Base-by-base conservation (phyloP, 2,113 vertebrate species). In the Asarcornis scutulata region DNA sequence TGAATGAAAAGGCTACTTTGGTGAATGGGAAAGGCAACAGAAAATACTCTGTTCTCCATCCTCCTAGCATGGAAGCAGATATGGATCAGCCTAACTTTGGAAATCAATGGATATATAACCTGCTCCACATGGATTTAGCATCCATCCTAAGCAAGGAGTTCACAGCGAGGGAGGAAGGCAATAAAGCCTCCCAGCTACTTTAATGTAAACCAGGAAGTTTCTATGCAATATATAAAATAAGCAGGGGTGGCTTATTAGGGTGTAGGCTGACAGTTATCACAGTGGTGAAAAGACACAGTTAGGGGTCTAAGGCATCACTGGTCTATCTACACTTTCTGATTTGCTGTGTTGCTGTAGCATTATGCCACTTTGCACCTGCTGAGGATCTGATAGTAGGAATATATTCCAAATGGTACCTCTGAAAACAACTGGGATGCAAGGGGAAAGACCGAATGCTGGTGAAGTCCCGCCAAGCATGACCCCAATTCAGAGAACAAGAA, bases 71-170 rank as follows among this genome's bases (percentile, higher is more conserved):
- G 11, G 64, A 52, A 83, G 42, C 59, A 91, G 82, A 74, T 4
- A 15, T 8, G 46, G 6, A 48, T 29, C 16, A 32, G 22, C 0
- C 0, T 64, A 81, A 81, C 46, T 67, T 7, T 1, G 1, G 38
- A 44, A 4, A 66, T 36, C 6, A 9, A 4, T 7, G 36, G 36
- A 40, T 56, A 21, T 13, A 8, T 44, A 84, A 80, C 16, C 15
- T 53, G 23, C 89, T 22, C 48, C 20, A 29, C 20, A 25, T 1
- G 13, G 40, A 13, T 75, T 92, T 11, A 73, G 9, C 32, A 53
- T 52, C 58, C 31, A 74, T 56, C 40, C 26, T n/a, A 88, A 88
- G 68, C 50, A 73, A 18, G n/a, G 59, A 31, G 9, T 15, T 86
- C 23, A 27, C 34, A 32, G 34, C 6, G 7, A 21, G 84, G 36